Conservation (phyloP, 2,888 invertebrate species). For the Chouioia cunea region DNA sequence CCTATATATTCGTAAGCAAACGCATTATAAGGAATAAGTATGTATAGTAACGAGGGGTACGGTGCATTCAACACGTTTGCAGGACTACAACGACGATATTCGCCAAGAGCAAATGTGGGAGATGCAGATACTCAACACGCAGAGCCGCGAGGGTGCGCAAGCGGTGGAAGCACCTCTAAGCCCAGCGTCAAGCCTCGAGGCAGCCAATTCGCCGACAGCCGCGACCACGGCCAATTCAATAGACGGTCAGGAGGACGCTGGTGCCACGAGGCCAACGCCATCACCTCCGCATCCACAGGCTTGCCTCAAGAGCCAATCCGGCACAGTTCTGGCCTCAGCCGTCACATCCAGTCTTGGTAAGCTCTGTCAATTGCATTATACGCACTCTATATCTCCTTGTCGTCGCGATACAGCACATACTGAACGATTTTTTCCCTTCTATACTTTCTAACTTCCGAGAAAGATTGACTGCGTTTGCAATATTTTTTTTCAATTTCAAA, state of each 20-base stretch:
- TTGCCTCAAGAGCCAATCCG: conserved; percentile 53
- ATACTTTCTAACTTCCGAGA: too few species aligned
- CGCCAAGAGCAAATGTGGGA: conserved; percentile 93
- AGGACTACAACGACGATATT: conserved; percentile 94
- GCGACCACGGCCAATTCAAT: conserved; percentile 59
- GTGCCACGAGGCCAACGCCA: conserved; percentile 52
- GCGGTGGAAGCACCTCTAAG: conserved; percentile 59
- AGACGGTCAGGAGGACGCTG: conserved; percentile 56
- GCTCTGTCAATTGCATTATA: conserved; percentile 19
- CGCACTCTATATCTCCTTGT: neutral
- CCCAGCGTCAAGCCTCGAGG: conserved; percentile 60
- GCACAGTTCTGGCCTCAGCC: conserved; percentile 48
- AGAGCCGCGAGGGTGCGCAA: conserved; percentile 61
- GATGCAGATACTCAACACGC: conserved; percentile 84
- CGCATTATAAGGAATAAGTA: too few species aligned
- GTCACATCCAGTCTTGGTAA: conserved; percentile 58
- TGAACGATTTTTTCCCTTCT: too few species aligned
- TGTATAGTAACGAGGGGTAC: neutral
- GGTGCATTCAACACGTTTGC: conserved; percentile 51
- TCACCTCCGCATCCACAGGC: conserved; percentile 57
- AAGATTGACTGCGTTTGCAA: too few species aligned
- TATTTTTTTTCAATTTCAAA: too few species aligned
- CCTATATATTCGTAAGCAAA: too few species aligned
- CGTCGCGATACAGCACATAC: neutral
- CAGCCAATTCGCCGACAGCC: conserved; percentile 59